phyloP scores from a whole-genome alignment of 2,888 invertebrate species.

The Dendrolimus pini region DNA sequence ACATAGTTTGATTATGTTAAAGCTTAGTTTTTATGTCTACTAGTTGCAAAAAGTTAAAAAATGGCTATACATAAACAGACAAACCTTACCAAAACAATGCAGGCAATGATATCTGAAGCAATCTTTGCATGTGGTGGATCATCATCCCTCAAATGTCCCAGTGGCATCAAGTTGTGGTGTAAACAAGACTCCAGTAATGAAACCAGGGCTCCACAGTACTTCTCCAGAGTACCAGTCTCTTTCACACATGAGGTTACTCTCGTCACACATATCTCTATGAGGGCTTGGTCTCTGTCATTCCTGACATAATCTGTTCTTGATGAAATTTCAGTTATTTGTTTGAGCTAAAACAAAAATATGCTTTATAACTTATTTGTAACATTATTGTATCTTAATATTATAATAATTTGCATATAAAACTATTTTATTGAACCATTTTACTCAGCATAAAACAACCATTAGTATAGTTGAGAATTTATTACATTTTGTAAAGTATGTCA shows the following conservation, averaged over 20 bases:
- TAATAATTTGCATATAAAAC: slow-evolving; percentile 8
- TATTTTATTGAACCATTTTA: background rate
- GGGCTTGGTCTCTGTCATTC: slow-evolving; percentile 94
- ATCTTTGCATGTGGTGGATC: slow-evolving; percentile 98
- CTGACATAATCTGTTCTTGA: slow-evolving; percentile 88
- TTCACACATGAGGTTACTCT: slow-evolving; percentile 93
- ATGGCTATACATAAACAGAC: too few relatives aligned
- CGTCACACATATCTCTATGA: slow-evolving; percentile 96
- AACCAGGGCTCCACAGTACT: slow-evolving; percentile 90
- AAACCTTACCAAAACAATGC: slow-evolving; percentile 89
- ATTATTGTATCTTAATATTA: slow-evolving; percentile 10
- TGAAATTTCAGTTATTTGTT: slow-evolving; percentile 87
- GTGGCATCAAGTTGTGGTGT: slow-evolving; percentile 90
- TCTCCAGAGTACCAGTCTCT: slow-evolving; percentile 91
- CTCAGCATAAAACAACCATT: background rate
- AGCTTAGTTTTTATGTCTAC: too few relatives aligned
- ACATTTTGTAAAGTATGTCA: too few relatives aligned
- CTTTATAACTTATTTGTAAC: slow-evolving; percentile 10
- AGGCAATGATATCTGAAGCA: slow-evolving; percentile 95
- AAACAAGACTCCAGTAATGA: slow-evolving; percentile 91
- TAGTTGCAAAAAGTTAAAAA: too few relatives aligned
- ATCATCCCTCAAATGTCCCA: slow-evolving; percentile 81
- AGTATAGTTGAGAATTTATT: background rate
- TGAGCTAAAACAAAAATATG: slow-evolving; percentile 66
- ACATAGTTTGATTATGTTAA: too few relatives aligned